phyloP scores from a whole-genome alignment of 2,113 vertebrate genomes.

The Catagonus wagneri region DNA sequence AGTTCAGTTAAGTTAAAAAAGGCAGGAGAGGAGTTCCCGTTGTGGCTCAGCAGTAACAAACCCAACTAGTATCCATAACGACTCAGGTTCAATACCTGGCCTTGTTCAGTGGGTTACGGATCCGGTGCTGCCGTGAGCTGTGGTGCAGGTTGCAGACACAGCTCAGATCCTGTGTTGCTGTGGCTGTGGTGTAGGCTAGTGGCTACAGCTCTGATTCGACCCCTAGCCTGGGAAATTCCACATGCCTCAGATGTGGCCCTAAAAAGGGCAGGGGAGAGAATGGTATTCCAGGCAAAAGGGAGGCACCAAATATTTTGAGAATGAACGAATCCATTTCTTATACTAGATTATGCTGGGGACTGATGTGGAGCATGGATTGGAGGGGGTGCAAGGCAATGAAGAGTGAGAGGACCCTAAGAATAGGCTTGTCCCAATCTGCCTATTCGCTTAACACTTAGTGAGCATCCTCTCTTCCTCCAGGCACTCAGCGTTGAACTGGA shows the following conservation, averaged over 20 bases:
- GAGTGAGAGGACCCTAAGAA: background rate
- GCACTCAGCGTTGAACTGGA: background rate
- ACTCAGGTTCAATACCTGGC: no score
- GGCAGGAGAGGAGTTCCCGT: background rate
- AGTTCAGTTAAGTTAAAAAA: background rate
- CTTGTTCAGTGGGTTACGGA: no score
- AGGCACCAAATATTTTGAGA: background rate
- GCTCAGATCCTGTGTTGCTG: no score
- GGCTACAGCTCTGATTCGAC: no score
- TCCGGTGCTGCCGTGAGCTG: no score
- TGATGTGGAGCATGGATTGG: background rate
- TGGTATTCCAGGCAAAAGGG: background rate
- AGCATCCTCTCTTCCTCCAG: background rate
- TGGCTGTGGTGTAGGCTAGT: no score
- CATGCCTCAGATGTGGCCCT: no score
- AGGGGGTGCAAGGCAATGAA: background rate
- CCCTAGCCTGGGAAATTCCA: no score
- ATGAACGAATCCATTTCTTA: background rate
- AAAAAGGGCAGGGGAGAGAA: background rate
- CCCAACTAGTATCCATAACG: no score
- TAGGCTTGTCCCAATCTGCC: background rate
- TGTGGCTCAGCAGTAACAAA: no score
- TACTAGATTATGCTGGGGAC: background rate
- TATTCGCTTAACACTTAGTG: background rate
- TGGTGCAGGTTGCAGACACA: no score